Evolutionary conservation across 2,888 invertebrate genomes (phyloP), one percentile per base, ranked within the genome.

Genomic region (Dryobota labecula): DNA sequence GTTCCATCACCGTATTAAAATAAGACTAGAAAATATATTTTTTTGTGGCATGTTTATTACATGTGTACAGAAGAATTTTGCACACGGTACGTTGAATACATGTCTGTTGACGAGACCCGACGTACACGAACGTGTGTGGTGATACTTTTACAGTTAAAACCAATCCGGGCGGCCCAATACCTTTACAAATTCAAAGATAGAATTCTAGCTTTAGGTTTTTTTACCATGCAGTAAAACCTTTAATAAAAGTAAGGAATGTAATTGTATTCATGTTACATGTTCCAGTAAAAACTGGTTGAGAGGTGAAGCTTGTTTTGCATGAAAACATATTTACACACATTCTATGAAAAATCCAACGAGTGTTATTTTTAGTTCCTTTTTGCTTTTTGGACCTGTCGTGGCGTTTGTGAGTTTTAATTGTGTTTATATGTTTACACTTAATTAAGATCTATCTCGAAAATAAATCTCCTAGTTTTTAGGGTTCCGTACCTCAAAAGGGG

Each of bases 11-110:
- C n/a, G n/a, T n/a, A n/a, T n/a, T n/a, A n/a, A n/a, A n/a, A n/a
- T n/a, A n/a, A n/a, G n/a, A n/a, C n/a, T n/a, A n/a, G n/a, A n/a
- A n/a, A n/a, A n/a, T n/a, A n/a, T n/a, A n/a, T n/a, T n/a, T n/a
- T n/a, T n/a, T n/a, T n/a, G n/a, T n/a, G n/a, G n/a, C 67, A 68
- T 76, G 41, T 77, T 79, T 80, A 80, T 60, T 56, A 56, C 58
- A 60, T 67, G 60, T 64, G 41, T 68, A 56, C 8, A 24, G 47
- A 65, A 38, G 62, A 78, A 69, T 77, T 78, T 81, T 81, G 78
- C 83, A 73, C 82, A 75, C 84, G 84, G 61, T 60, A 70, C 82
- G 38, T 51, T 60, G 36, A 64, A 56, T 66, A 64, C 54, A 60
- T 65, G 65, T 60, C 30, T 20, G 58, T 57, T 69, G 53, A 70